Percentiles rank a stretch among this genome's conserved stretches.
Evolutionary conservation across 1,140 invertebrate species (phyloP).

Genomic region (Cheumatopsyche charites): DNA sequence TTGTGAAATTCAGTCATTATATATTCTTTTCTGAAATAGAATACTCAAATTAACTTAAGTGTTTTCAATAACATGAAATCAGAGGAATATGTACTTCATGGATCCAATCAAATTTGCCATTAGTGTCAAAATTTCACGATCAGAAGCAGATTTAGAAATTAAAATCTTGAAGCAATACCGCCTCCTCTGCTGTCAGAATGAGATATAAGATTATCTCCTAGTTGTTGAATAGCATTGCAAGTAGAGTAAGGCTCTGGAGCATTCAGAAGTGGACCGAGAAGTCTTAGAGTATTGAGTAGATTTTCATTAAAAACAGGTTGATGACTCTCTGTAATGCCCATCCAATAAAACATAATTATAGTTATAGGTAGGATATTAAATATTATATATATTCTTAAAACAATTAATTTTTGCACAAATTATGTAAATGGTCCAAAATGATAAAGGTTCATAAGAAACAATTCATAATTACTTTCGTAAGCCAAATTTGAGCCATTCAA

Average conservation of each 20-base stretch:
- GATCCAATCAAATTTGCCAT: too few species aligned
- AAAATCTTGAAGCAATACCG: conserved; percentile 68
- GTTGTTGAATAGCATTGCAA: conserved; percentile 66
- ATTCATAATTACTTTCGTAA: conserved; percentile 42
- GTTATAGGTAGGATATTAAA: not conserved
- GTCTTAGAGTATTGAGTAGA: conserved; percentile 30
- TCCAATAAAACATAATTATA: not conserved
- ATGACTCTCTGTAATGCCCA: conserved; percentile 43
- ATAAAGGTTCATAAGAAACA: too few species aligned
- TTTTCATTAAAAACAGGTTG: conserved; percentile 21
- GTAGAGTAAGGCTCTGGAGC: conserved; percentile 61
- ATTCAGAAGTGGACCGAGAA: conserved; percentile 24
- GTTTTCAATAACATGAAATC: too few species aligned
- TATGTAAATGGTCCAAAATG: too few species aligned
- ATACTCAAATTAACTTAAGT: too few species aligned
- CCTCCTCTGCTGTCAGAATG: conserved; percentile 71
- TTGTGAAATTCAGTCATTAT: too few species aligned
- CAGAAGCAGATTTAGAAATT: conserved; percentile 40
- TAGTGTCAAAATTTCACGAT: too few species aligned
- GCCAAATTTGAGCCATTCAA: conserved; percentile 38
- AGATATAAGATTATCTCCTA: conserved; percentile 62
- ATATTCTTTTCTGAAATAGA: too few species aligned
- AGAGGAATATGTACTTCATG: too few species aligned
- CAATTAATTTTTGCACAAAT: too few species aligned
- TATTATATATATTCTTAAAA: not conserved